Evolutionary conservation across 2,888 invertebrate species (phyloP).

Genomic region (Andrena marginata): DNA sequence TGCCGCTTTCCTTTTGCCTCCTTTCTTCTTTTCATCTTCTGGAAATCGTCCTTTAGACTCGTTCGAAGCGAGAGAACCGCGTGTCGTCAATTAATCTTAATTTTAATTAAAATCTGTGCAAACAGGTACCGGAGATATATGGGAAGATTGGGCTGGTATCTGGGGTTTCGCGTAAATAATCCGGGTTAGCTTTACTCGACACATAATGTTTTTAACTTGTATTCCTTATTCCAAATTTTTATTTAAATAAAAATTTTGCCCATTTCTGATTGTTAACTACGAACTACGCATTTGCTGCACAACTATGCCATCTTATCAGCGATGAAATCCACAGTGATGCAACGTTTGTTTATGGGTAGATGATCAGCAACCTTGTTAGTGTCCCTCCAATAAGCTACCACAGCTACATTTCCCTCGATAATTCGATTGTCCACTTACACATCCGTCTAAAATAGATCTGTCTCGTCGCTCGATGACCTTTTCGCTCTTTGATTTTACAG

Average conservation of each 20-base stretch:
- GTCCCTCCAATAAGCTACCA: neutral
- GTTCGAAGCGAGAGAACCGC: neutral
- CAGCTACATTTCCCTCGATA: neutral
- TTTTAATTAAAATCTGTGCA: neutral
- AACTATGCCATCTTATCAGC: no score
- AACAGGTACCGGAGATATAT: neutral
- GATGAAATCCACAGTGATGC: neutral
- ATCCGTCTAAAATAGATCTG: neutral
- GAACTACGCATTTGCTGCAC: no score
- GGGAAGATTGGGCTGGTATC: neutral
- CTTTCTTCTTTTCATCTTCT: neutral
- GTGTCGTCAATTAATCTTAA: slow-evolving; percentile 1
- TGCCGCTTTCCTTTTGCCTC: neutral
- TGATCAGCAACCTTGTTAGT: neutral
- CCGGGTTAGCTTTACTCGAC: no score
- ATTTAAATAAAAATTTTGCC: no score
- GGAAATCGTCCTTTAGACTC: neutral
- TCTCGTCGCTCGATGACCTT: neutral
- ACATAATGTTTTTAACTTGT: no score
- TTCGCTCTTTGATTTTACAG: neutral
- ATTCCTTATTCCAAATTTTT: no score
- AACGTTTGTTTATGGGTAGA: neutral
- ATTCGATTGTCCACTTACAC: neutral
- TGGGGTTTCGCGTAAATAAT: neutral
- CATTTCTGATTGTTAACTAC: no score